Conservation (phyloP, 1,140 invertebrate species). For the Solen grandis region DNA sequence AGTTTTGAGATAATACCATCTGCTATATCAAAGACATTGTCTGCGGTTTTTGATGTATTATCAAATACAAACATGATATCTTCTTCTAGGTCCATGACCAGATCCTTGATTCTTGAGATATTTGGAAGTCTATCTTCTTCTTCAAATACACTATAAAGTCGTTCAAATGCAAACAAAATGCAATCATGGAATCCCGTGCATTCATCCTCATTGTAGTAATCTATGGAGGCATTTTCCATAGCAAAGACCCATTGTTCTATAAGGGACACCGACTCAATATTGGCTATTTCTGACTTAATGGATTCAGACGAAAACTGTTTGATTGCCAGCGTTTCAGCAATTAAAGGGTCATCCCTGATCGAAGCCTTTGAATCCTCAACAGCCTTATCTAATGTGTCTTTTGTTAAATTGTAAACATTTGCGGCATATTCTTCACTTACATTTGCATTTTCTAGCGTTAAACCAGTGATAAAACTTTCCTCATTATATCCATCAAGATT, state of each 20-base stretch:
- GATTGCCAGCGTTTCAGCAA: too few relatives aligned
- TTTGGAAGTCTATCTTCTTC: constrained; percentile 23
- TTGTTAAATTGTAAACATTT: constrained; percentile 19
- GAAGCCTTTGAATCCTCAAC: too few relatives aligned
- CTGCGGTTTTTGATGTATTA: constrained; percentile 20
- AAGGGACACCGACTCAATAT: too few relatives aligned
- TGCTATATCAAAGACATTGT: background rate
- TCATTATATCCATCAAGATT: background rate
- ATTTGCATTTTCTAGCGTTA: constrained; percentile 11
- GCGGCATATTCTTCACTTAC: constrained; percentile 11
- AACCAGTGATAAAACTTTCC: background rate
- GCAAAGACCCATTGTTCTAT: constrained; percentile 3
- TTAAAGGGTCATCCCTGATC: too few relatives aligned
- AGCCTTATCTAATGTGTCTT: background rate
- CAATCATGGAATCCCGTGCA: constrained; percentile 26
- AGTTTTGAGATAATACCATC: background rate
- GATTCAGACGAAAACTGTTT: too few relatives aligned
- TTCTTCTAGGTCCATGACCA: constrained; percentile 16
- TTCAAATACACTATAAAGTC: constrained; percentile 19
- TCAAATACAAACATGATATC: background rate
- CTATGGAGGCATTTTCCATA: constrained; percentile 17
- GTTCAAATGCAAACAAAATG: constrained; percentile 1
- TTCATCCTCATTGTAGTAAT: constrained; percentile 21
- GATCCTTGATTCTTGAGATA: background rate
- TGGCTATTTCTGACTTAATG: too few relatives aligned